Evolutionary conservation across 2,113 vertebrate species (phyloP).

Genomic region (Ictidomys tridecemlineatus): DNA sequence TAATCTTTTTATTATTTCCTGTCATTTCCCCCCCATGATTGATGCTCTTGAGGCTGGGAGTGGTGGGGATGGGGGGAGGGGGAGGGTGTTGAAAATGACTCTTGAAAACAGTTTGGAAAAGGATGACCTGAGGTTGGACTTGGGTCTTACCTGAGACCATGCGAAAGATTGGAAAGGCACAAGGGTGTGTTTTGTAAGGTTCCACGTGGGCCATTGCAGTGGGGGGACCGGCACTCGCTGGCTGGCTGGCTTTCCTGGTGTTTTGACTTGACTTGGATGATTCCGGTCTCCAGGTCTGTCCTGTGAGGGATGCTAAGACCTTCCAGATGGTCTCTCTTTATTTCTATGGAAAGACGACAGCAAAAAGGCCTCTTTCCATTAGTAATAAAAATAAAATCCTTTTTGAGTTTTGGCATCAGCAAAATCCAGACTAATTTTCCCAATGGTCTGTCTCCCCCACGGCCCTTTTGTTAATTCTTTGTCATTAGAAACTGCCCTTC

Average conservation of each 20-base stretch:
- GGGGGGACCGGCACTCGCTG: accelerated
- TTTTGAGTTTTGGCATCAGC: background rate
- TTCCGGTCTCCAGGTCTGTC: background rate
- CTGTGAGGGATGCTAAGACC: background rate
- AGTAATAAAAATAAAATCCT: slow-evolving; percentile 25
- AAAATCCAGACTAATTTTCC: background rate
- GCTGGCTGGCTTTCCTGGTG: background rate
- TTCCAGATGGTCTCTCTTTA: background rate
- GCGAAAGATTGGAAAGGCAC: background rate
- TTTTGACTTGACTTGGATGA: background rate
- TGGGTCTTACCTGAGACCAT: slow-evolving; percentile 23
- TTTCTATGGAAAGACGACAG: background rate
- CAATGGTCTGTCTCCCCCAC: accelerated
- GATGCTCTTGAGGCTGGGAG: background rate
- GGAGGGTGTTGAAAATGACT: slow-evolving; percentile 29
- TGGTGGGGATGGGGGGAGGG: no score
- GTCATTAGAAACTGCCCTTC: background rate
- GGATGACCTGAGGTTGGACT: slow-evolving; percentile 23
- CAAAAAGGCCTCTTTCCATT: background rate
- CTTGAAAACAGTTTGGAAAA: slow-evolving; percentile 43
- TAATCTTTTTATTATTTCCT: slow-evolving; percentile 81
- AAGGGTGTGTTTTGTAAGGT: background rate
- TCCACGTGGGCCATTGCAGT: accelerated
- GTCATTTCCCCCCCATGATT: slow-evolving; percentile 37
- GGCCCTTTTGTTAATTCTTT: background rate